Conservation (phyloP, 2,113 vertebrate genomes). For the Muntiacus muntjak region DNA sequence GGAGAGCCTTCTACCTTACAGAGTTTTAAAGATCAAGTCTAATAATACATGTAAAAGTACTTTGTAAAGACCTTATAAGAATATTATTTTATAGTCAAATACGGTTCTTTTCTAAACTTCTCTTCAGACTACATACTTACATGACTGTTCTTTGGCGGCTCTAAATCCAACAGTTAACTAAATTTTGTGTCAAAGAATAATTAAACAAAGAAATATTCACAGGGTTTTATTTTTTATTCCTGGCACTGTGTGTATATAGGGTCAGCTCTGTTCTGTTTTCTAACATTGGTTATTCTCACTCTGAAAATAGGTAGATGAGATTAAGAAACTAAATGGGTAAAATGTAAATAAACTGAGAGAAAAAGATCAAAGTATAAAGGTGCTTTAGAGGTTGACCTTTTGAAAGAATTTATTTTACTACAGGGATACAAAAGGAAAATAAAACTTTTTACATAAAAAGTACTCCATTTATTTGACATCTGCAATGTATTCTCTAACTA, state of each 20-base stretch:
- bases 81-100: not conserved
- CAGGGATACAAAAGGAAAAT: not conserved
- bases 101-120: not conserved
- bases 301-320: not conserved
- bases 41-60: not conserved
- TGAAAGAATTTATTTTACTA: not conserved
- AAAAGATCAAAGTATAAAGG: not conserved
- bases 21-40: not conserved
- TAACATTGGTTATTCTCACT: not conserved
- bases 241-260: not conserved
- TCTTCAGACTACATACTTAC: not conserved
- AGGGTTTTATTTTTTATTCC: not conserved
- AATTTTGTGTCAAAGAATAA: not conserved
- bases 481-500: not conserved
- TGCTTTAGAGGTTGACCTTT: not conserved
- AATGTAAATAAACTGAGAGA: constrained; percentile 27
- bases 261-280: not conserved
- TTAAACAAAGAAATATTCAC: not conserved
- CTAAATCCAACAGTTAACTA: not conserved
- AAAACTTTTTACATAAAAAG: constrained; percentile 12
- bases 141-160: not conserved
- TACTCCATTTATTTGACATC: not conserved
- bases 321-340: not conserved
- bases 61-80: not conserved
- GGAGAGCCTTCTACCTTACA: not conserved